These are phyloP conservation scores for Ceriagrion tenellum DNA, from an alignment of 2,888 invertebrate species.

Conservation along the genomic window DNA sequence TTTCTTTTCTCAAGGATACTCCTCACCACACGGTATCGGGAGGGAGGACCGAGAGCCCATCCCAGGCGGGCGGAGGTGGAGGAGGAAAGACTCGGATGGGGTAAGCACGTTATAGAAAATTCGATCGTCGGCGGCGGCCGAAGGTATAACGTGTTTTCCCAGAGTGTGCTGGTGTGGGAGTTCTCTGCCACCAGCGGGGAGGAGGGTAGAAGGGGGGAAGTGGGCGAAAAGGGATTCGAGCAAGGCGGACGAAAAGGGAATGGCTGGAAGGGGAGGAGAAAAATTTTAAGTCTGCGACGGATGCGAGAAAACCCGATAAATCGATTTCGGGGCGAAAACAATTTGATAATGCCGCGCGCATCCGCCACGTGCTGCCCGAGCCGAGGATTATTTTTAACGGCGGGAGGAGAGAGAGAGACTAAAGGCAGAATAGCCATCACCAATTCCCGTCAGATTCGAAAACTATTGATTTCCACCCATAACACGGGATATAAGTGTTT, in stretches of 20 bases:
- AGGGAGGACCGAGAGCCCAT: neutral
- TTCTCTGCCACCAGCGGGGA: too few species aligned
- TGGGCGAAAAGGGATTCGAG: neutral
- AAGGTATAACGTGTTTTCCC: conserved; percentile 39
- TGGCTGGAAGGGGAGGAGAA: neutral
- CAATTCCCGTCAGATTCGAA: neutral
- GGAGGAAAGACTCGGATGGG: neutral
- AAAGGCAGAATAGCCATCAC: neutral
- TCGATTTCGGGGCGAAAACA: conserved; percentile 20
- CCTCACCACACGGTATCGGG: neutral
- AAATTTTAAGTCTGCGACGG: conserved; percentile 19
- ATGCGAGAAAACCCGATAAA: conserved; percentile 13
- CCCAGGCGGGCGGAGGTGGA: neutral
- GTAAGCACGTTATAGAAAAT: conserved; percentile 47
- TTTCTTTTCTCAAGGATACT: neutral
- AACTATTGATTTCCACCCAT: neutral
- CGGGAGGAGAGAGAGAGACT: neutral
- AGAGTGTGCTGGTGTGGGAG: neutral
- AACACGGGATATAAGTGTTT: neutral
- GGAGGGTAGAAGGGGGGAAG: neutral
- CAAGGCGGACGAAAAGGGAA: neutral
- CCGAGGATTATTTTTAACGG: conserved; percentile 3
- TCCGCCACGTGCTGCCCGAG: conserved; percentile 13
- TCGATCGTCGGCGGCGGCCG: conserved; percentile 35
- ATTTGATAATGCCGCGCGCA: conserved; percentile 7